Base-by-base conservation (phyloP, 2,888 invertebrate genomes). In the Rotaria macrura region DNA sequence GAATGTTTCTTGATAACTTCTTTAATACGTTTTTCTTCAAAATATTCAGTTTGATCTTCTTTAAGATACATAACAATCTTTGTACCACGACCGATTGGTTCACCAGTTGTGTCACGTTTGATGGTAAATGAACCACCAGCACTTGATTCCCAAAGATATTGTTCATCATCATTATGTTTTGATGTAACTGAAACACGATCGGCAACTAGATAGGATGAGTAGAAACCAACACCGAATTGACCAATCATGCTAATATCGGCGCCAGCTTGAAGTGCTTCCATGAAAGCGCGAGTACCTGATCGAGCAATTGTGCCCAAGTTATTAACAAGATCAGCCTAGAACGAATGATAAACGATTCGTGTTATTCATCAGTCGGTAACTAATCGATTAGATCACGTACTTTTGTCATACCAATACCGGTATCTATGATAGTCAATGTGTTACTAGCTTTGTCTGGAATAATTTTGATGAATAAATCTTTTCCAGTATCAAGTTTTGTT, bases 161-260 rank as follows among this genome's bases (percentile, higher is more conserved):
- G 96, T 89, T 98, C 98, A 89, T 99, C 98, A 91, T 99, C 98
- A 90, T 98, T 98, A 93, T 96, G 94, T 91, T 96, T 98, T 0
- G 97, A 96, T 88, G 94, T 93, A 0, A 99, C 98, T 0, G 94
- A 94, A 20, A 97, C 96, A 90, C 89, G 93, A 91, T 99, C 98
- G 57, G 98, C 97, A 84, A 99, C 94, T 88, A 99, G 92, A 92
- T 98, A 99, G 84, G 97, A 96, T 0, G 98, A 99, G 92, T 98
- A 99, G 94, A 99, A 99, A 92, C 98, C 98, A 88, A 99, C 99
- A 93, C 98, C 98, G 92, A 99, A 99, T 92, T 99, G 98, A 92
- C 99, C 99, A 91, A 99, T 99, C 98, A 99, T 99, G 89, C 96
- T 96, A 89, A 99, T 99, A 90, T 99, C 99, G 86, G 98, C 98